A percentile compares a stretch with the other conserved stretches of the same genome.
Evolutionary conservation across 2,888 invertebrate genomes (phyloP).

Genomic region (Hipparchia semele): DNA sequence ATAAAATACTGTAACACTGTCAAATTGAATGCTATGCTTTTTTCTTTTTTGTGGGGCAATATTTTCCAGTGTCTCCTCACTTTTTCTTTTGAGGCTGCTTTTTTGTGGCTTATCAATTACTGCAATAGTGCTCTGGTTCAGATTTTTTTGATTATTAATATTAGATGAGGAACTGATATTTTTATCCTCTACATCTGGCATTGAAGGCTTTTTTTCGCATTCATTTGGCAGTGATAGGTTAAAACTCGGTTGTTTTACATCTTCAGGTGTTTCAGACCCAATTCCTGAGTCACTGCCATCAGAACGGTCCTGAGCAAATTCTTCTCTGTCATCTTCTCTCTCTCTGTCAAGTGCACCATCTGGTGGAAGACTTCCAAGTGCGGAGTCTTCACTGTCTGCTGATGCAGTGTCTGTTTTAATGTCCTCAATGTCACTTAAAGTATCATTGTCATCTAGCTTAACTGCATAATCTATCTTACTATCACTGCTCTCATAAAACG

Average conservation of each 20-base stretch:
- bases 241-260: slow-evolving; percentile 69
- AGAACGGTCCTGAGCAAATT: slow-evolving; percentile 86
- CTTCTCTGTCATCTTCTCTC: slow-evolving; percentile 69
- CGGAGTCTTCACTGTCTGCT: slow-evolving; percentile 85
- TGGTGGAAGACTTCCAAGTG: slow-evolving; percentile 84
- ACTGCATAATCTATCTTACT: slow-evolving; percentile 77
- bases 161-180: slow-evolving; percentile 39
- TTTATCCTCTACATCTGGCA: slow-evolving; percentile 40
- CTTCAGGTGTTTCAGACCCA: slow-evolving; percentile 89
- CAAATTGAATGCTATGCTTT: slow-evolving; percentile 93
- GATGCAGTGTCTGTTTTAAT: slow-evolving; percentile 79
- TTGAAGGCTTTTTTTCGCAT: slow-evolving; percentile 50
- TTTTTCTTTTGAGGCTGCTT: slow-evolving; percentile 88
- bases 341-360: slow-evolving; percentile 55
- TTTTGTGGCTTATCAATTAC: slow-evolving; percentile 55
- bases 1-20: slow-evolving; percentile 96
- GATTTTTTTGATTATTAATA: slow-evolving; percentile 45
- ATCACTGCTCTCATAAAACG: slow-evolving; percentile 80
- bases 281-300: slow-evolving; percentile 94
- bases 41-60: slow-evolving; percentile 83
- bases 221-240: slow-evolving; percentile 63
- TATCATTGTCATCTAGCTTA: slow-evolving; percentile 79
- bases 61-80: slow-evolving; percentile 65
- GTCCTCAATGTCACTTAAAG: slow-evolving; percentile 79
- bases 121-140: slow-evolving; percentile 44